These are phyloP conservation scores for Drosophila nigricruria DNA, from an alignment of 2,888 invertebrate genomes.

Conservation along the genomic window DNA sequence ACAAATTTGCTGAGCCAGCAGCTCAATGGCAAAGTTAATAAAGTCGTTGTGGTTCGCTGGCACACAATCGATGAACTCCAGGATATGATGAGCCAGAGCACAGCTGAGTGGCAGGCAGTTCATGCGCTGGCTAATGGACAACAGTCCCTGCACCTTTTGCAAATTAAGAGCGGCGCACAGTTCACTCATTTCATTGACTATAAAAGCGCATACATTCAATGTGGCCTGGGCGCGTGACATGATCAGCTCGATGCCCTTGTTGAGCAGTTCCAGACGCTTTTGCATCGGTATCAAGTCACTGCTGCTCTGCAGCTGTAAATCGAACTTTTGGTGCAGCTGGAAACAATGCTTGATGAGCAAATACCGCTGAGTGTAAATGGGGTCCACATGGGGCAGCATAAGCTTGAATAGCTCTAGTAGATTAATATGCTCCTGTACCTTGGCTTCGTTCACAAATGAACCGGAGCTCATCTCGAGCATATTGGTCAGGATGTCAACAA, in stretches of 20 bases:
- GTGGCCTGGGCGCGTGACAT: conserved; percentile 67
- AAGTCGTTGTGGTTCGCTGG: conserved; percentile 72
- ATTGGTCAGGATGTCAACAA: conserved; percentile 71
- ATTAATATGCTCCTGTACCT: conserved; percentile 65
- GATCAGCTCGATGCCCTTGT: conserved; percentile 74
- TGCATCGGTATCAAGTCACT: conserved; percentile 63
- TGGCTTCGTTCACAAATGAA: conserved; percentile 45
- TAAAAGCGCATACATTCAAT: conserved; percentile 70
- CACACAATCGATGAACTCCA: conserved; percentile 75
- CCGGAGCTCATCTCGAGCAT: conserved; percentile 65
- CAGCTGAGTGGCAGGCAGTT: conserved; percentile 82
- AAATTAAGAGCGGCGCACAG: conserved; percentile 73
- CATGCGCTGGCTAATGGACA: conserved; percentile 74
- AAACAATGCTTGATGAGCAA: conserved; percentile 73
- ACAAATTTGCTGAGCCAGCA: conserved; percentile 83
- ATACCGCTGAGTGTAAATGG: conserved; percentile 62
- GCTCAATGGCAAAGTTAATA: conserved; percentile 77
- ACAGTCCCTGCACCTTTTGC: conserved; percentile 74
- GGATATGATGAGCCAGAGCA: conserved; percentile 76
- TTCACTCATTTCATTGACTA: conserved; percentile 76
- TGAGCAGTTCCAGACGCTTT: conserved; percentile 63
- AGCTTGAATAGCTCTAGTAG: conserved; percentile 82
- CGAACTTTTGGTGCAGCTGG: conserved; percentile 70
- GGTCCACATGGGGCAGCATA: conserved; percentile 60
- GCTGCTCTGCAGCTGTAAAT: conserved; percentile 56